Percentiles rank a stretch among this genome's conserved stretches.
Evolutionary conservation across 2,113 vertebrate genomes (phyloP).

Genomic region (Psilopsiagon aymara): DNA sequence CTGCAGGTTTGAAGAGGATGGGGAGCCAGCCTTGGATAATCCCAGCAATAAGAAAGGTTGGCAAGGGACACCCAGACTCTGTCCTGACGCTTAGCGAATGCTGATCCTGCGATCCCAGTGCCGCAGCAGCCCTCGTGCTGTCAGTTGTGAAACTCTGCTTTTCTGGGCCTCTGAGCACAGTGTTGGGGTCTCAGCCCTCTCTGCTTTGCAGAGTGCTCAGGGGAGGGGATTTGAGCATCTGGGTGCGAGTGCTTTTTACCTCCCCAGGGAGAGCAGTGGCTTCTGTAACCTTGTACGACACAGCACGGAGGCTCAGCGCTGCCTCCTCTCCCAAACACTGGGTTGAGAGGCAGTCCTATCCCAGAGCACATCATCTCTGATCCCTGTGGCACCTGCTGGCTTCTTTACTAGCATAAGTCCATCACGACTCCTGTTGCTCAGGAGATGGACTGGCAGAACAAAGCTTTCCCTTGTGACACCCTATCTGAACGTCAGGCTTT

Average conservation of each 20-base stretch:
- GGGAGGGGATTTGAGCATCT: slow-evolving; percentile 35
- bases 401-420: slow-evolving; percentile 41
- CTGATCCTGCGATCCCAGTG: slow-evolving; percentile 20
- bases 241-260: slow-evolving; percentile 38
- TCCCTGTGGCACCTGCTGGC: slow-evolving; percentile 17
- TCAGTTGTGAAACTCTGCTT: slow-evolving; percentile 18
- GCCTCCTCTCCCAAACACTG: slow-evolving; percentile 11
- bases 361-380: slow-evolving; percentile 46
- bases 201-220: slow-evolving; percentile 35
- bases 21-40: slow-evolving; percentile 70
- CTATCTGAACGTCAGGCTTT: neutral
- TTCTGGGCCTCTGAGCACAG: neutral
- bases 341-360: slow-evolving; percentile 48
- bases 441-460: slow-evolving; percentile 36
- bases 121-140: neutral
- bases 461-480: slow-evolving; percentile 24
- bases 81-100: slow-evolving; percentile 26
- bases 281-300: neutral
- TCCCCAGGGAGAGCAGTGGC: slow-evolving; percentile 40
- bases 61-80: slow-evolving; percentile 54
- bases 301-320: neutral
- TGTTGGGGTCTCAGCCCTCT: slow-evolving; percentile 2
- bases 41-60: slow-evolving; percentile 75
- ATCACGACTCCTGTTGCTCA: slow-evolving; percentile 21
- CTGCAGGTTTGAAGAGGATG: slow-evolving; percentile 76